Evolutionary conservation across 2,113 vertebrate genomes (phyloP), one percentile per base, ranked within the genome.

Genomic region (Ophthalmolycus amberensis): DNA sequence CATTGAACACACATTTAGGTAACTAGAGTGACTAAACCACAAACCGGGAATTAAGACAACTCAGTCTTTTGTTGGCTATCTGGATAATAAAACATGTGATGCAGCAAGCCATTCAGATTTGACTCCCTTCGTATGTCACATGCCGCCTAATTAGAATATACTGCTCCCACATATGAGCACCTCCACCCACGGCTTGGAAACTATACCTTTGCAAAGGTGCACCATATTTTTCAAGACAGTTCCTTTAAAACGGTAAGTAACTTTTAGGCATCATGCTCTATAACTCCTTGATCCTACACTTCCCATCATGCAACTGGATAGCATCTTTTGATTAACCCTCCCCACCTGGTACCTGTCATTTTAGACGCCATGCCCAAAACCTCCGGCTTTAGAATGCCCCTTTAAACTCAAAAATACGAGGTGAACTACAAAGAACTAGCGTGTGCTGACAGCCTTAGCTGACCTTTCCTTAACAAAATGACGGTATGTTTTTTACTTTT

Each of bases 371-470:
- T 12, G 40, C 4, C 2, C 12, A 44, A 75, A 75, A 9, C 20
- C 54, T 1, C 14, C 9, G 12, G 2, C 12, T 42, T 42, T 44
- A 37, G 6, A 10, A 5, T 27, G 15, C 3, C 25, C 48, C 22
- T 66, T 80, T 44, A 63, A 70, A 8, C 8, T 68, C 9, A 54
- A 9, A 32, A 56, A 75, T 25, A 70, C n/a, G 9, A 32, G 9
- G 32, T 7, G 52, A 62, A 76, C 59, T 25, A 9, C 40, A 34
- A 65, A 3, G 2, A 60, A 22, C 27, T n/a, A 22, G 6, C 8
- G 1, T 11, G 56, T 12, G 37, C 11, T 71, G 22, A 38, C 16
- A 40, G 52, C 46, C 76, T 62, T 5, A 67, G 40, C 18, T 46
- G 52, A 76, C 50, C 27, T 40, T 63, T 62, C 11, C 1, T 8